Conservation (phyloP, 30 jellyfish, hydroid and myxozoan species). For the Aurelia sp. region DNA sequence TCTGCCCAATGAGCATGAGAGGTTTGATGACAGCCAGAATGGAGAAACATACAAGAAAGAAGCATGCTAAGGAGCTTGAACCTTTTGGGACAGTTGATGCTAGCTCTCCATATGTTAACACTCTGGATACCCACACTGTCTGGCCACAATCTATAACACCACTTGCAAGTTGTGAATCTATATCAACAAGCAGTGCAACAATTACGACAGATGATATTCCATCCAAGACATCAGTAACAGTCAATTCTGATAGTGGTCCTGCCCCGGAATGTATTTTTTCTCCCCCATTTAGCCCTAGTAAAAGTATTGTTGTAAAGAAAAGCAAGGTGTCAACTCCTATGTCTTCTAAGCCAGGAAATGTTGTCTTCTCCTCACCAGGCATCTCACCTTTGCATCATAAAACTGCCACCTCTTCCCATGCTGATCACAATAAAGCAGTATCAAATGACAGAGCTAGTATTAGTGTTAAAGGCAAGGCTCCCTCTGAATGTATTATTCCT, state of each 20-base stretch:
- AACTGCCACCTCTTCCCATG: background rate
- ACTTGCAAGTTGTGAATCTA: too few species aligned
- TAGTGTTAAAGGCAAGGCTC: too few species aligned
- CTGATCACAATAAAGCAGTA: background rate
- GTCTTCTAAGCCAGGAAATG: slow-evolving; percentile 1
- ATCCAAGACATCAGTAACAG: slow-evolving; percentile 19
- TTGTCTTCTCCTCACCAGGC: slow-evolving; percentile 12
- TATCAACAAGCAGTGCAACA: too few species aligned
- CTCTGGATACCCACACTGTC: background rate
- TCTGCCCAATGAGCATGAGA: too few species aligned
- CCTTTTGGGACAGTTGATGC: too few species aligned
- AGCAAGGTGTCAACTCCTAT: slow-evolving; percentile 34
- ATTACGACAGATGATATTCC: too few species aligned
- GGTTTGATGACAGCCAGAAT: too few species aligned
- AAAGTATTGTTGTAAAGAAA: background rate
- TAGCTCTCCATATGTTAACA: too few species aligned
- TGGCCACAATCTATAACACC: too few species aligned
- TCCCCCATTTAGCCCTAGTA: background rate
- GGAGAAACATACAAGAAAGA: too few species aligned
- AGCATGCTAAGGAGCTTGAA: too few species aligned
- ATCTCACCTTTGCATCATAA: slow-evolving; percentile 10
- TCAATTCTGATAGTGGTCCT: slow-evolving; percentile 15
- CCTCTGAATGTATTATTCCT: too few species aligned
- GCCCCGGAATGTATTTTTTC: background rate
- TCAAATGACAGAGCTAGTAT: background rate